phyloP scores from a whole-genome alignment of 2,797 vertebrate species.

The Sardinella longiceps region DNA sequence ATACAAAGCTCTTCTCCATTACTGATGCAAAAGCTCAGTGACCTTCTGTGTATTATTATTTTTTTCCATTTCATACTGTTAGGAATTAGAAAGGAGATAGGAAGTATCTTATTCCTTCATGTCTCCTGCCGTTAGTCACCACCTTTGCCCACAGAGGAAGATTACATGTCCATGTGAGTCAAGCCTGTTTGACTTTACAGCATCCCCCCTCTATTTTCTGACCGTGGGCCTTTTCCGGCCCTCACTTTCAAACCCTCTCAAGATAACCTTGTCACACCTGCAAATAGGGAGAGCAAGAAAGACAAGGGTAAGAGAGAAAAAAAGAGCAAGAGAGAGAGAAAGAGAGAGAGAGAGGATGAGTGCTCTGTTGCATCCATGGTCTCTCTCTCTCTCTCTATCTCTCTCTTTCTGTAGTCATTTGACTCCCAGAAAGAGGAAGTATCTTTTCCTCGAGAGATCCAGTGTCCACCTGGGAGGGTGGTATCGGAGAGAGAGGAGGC shows the following conservation, averaged over 20 bases:
- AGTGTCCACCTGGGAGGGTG: not conserved
- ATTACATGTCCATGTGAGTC: not conserved
- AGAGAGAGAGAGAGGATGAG: not conserved
- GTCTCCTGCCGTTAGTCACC: slow-evolving; percentile 43
- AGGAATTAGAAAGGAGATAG: too few relatives aligned
- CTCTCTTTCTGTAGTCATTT: not conserved
- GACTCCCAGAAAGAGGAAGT: not conserved
- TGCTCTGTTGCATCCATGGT: too few relatives aligned
- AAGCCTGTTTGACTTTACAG: slow-evolving; percentile 17
- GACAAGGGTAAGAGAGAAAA: not conserved
- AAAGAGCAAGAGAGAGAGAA: not conserved
- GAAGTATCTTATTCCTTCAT: slow-evolving; percentile 33
- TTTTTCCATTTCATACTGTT: slow-evolving; percentile 15
- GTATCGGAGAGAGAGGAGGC: not conserved
- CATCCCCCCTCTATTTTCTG: slow-evolving; percentile 19
- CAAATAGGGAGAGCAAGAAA: not conserved
- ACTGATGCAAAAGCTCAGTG: not conserved
- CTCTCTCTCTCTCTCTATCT: not conserved
- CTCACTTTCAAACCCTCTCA: slow-evolving; percentile 30
- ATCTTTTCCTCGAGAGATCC: slow-evolving; percentile 9
- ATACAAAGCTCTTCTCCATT: not conserved
- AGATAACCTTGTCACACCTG: slow-evolving; percentile 51
- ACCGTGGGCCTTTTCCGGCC: not conserved
- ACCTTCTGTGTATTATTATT: not conserved
- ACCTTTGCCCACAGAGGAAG: slow-evolving; percentile 21